A percentile compares a stretch with the other conserved stretches of the same genome.
These are phyloP conservation scores for Clarias magur DNA, from an alignment of 2,113 vertebrate genomes.

Conservation along the genomic window DNA sequence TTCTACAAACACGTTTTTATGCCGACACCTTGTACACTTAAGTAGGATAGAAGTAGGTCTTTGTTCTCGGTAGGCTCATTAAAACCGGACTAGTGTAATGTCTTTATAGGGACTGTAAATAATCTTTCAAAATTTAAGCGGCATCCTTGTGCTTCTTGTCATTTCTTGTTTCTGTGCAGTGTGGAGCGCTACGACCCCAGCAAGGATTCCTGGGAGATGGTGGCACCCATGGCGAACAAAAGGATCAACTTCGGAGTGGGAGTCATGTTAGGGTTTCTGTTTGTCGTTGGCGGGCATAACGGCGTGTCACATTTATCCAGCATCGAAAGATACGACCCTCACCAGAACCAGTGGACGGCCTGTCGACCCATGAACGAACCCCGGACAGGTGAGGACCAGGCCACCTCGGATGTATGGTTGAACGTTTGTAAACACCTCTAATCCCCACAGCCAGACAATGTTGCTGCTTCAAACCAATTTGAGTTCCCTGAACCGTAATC, in stretches of 20 bases:
- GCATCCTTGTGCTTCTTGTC: not conserved
- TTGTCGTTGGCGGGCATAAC: constrained; percentile 96
- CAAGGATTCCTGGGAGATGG: constrained; percentile 94
- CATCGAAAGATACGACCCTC: constrained; percentile 96
- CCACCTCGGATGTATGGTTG: too few species aligned
- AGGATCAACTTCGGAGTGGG: constrained; percentile 97
- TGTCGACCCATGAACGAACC: constrained; percentile 97
- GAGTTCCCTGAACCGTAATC: too few species aligned
- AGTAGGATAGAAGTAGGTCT: not conserved
- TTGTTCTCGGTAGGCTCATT: not conserved
- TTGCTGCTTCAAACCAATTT: not conserved
- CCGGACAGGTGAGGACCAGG: constrained; percentile 83
- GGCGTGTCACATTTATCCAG: constrained; percentile 95
- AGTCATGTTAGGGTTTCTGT: constrained; percentile 96
- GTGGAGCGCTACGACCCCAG: constrained; percentile 95
- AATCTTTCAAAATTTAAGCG: not conserved
- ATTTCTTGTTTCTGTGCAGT: constrained; percentile 69
- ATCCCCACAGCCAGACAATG: not conserved
- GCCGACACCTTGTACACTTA: constrained; percentile 5
- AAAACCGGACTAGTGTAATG: not conserved
- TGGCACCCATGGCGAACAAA: constrained; percentile 96
- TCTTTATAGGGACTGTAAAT: not conserved
- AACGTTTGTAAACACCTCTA: not conserved
- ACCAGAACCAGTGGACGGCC: constrained; percentile 97
- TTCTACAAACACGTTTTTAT: constrained; percentile 22